A percentile compares a stretch with the other conserved stretches of the same genome.
Evolutionary conservation across 2,888 invertebrate genomes (phyloP).

Genomic region (Coelogynopora nodosa): DNA sequence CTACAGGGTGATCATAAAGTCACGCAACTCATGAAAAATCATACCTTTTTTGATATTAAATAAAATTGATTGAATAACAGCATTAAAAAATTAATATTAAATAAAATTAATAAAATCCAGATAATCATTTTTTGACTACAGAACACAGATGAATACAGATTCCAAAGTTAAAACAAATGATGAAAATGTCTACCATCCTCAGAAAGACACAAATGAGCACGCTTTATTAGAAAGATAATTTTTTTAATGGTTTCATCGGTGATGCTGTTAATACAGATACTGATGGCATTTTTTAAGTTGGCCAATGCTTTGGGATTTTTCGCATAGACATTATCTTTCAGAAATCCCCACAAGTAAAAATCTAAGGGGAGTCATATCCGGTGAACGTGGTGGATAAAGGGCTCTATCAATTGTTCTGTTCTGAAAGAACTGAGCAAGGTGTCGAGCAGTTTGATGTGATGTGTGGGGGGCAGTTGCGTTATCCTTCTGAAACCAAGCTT

Average conservation of each 20-base stretch:
- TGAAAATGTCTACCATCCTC: constrained; percentile 19
- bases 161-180: not conserved
- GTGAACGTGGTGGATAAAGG: not conserved
- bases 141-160: constrained; percentile 15
- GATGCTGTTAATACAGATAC: not conserved
- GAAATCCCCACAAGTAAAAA: not conserved
- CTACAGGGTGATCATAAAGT: constrained; percentile 10
- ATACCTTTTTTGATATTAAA: constrained; percentile 16
- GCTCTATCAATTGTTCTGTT: constrained; percentile 20
- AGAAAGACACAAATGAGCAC: constrained; percentile 28
- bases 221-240: not conserved
- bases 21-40: constrained; percentile 33
- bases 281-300: not conserved
- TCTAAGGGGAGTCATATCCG: not conserved
- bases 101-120: too few species aligned
- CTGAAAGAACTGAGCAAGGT: constrained; percentile 22
- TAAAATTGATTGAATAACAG: not conserved
- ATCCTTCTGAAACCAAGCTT: too few species aligned
- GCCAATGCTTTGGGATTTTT: not conserved
- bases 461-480: too few species aligned
- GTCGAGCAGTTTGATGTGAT: not conserved
- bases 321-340: constrained; percentile 14
- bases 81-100: constrained; percentile 5
- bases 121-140: not conserved
- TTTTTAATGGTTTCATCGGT: not conserved